phyloP scores from a whole-genome alignment of 2,113 vertebrate genomes.

The Corythaixoides concolor region DNA sequence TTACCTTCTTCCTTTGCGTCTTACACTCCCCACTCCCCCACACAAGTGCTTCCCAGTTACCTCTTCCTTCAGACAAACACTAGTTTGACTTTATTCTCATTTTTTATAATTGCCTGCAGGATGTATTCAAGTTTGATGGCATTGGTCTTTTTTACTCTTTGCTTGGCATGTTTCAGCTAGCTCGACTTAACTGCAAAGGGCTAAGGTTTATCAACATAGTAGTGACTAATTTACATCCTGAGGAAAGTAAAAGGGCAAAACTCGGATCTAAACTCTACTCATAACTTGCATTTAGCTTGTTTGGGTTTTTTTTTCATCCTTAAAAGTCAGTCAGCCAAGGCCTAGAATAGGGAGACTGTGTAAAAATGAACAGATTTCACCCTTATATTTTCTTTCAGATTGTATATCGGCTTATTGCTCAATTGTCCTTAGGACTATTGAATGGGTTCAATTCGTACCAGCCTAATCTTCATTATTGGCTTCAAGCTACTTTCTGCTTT shows the following conservation, averaged over 20 bases:
- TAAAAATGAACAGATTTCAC: background rate
- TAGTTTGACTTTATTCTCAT: background rate
- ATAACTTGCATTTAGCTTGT: background rate
- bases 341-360: background rate
- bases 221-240: background rate
- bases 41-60: accelerated
- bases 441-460: background rate
- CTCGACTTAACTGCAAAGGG: background rate
- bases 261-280: background rate
- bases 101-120: background rate
- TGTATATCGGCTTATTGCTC: background rate
- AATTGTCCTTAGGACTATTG: background rate
- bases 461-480: background rate
- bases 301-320: background rate
- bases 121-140: background rate
- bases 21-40: background rate
- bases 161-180: background rate
- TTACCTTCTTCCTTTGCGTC: background rate
- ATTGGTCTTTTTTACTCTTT: background rate
- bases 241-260: background rate
- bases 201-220: background rate
- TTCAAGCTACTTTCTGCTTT: constrained; percentile 40
- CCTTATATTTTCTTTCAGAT: background rate
- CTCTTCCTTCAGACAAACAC: background rate
- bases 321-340: background rate